Base-by-base conservation (phyloP, 2,797 vertebrate genomes). In the Gobio occitaniae region DNA sequence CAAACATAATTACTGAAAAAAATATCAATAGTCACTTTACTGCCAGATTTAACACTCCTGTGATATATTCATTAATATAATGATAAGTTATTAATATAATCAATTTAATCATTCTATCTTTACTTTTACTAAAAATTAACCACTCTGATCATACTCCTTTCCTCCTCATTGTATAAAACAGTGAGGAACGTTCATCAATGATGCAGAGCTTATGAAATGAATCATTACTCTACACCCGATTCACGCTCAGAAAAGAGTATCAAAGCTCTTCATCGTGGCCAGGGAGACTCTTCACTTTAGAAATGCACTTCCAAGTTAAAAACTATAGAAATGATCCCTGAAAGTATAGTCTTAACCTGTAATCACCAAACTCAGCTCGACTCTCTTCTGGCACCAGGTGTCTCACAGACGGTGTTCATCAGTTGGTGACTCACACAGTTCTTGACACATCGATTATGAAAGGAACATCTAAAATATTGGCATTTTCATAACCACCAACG, bases 271-370 rank as follows among this genome's bases (percentile, higher is more conserved):
- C 92, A 92, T 93, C 90, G 78, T 94, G 90, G 92, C 50, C 91
- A 74, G 89, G 81, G 90, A 92, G 90, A 92, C 93, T 83, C 78
- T 16, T 79, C 93, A 91, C 84, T 90, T 93, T 93, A 86, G 88
- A 92, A 92, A 89, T 87, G 84, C 91, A 92, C 91, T 93, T 90
- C 94, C 90, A 86, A 93, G 92, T 93, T 0, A 89, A 0, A 0
- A 77, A 93, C 93, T 94, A 95, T 93, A 65, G 29, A 65, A 95
- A 94, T 94, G 94, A 95, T 94, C 94, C 94, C 94, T 95, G 94
- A 94, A 94, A 95, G 94, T 95, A 95, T 94, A 94, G 93, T 95
- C 94, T 93, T 94, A 88, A 56, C 0, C 0, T 61, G 0, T 0
- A 0, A 0, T 1, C 0, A 0, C 0, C 0, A 19, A 61, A 12